Evolutionary conservation across 2,797 vertebrate species (phyloP).

Genomic region (Leptoclinus maculatus): DNA sequence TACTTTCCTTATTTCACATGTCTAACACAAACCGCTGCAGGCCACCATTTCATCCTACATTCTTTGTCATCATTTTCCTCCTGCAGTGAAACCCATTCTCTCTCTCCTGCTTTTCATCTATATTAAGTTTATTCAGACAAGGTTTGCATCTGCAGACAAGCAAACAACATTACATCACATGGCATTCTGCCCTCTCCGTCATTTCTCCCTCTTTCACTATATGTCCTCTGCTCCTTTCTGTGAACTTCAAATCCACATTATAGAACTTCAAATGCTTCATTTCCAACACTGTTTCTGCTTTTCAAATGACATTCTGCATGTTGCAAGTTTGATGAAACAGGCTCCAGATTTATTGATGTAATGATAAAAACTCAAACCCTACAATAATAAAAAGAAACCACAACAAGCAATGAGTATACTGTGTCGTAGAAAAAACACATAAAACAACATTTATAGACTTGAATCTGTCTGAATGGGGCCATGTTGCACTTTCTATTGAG

Average conservation of each 20-base stretch:
- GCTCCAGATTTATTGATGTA: background rate
- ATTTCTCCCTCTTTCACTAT: background rate
- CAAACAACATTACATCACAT: constrained; percentile 41
- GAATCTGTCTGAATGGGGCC: background rate
- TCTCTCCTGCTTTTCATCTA: constrained; percentile 37
- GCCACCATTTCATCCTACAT: constrained; percentile 53
- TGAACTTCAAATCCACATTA: constrained; percentile 1
- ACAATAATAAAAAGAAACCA: background rate
- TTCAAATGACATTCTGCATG: background rate
- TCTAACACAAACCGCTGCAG: constrained; percentile 38
- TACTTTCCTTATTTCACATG: constrained; percentile 36
- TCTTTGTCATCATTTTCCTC: constrained; percentile 55
- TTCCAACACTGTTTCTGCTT: background rate
- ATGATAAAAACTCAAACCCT: background rate
- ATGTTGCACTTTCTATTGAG: background rate
- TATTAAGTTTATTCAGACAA: constrained; percentile 44
- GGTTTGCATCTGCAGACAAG: constrained; percentile 45
- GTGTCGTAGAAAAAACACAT: background rate
- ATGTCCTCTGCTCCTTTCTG: background rate
- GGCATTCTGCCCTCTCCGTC: constrained; percentile 18
- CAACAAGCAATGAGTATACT: background rate
- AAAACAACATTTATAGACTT: background rate
- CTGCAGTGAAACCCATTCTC: constrained; percentile 29
- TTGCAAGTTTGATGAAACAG: background rate
- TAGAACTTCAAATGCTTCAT: background rate